A percentile compares a stretch with the other conserved stretches of the same genome.
phyloP scores from a whole-genome alignment of 2,797 vertebrate species.

The Aselliscus stoliczkanus region DNA sequence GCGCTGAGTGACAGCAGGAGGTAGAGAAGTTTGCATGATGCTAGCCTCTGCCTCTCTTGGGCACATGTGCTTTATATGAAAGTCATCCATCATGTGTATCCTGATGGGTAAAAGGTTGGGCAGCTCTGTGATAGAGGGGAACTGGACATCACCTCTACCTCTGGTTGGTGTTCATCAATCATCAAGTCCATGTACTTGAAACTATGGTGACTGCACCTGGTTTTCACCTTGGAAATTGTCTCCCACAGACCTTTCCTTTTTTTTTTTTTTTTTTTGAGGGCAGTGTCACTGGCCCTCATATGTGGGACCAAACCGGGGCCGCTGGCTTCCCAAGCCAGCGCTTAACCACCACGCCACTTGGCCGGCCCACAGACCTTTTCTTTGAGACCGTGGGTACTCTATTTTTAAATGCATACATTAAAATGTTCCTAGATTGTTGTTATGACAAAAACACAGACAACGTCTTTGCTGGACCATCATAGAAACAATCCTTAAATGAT shows the following conservation, averaged over 20 bases:
- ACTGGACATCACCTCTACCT: background rate
- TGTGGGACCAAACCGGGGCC: too few relatives aligned
- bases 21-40: background rate
- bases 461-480: background rate
- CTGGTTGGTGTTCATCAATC: background rate
- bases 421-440: background rate
- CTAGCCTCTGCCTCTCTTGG: background rate
- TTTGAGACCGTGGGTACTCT: background rate
- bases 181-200: background rate
- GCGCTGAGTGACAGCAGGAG: background rate
- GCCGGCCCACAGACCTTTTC: background rate
- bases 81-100: background rate
- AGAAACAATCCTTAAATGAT: background rate
- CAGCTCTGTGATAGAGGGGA: background rate
- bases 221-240: background rate
- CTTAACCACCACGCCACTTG: too few relatives aligned
- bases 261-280: too few relatives aligned
- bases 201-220: background rate
- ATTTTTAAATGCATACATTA: background rate
- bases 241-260: background rate
- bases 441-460: slow-evolving; percentile 13
- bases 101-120: background rate
- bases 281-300: too few relatives aligned
- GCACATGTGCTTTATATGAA: background rate
- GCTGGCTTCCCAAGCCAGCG: too few relatives aligned